Percentiles rank a stretch among this genome's conserved stretches.
Conservation (phyloP, 1,140 invertebrate species). For the Drosophila nasuta region DNA sequence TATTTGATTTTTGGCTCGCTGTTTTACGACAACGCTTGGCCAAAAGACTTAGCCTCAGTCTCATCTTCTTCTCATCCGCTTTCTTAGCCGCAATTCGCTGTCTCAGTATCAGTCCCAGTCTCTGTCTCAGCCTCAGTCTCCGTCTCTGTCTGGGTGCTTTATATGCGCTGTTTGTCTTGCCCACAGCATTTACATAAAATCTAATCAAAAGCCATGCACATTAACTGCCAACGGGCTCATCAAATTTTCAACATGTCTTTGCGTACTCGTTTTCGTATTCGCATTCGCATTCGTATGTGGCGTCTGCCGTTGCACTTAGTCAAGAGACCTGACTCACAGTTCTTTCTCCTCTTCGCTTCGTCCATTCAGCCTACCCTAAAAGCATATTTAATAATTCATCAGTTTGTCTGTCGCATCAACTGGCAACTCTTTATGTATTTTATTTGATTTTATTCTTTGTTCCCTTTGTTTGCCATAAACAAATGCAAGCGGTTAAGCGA, state of each 20-base stretch:
- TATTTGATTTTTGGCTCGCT: conserved; percentile 72
- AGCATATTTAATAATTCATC: conserved; percentile 78
- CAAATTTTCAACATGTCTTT: conserved; percentile 73
- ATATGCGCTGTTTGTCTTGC: conserved; percentile 48
- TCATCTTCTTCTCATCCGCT: neutral
- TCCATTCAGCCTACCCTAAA: conserved; percentile 59
- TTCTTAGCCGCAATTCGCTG: neutral
- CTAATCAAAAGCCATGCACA: conserved; percentile 77
- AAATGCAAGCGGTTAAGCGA: conserved; percentile 26
- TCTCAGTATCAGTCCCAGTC: neutral
- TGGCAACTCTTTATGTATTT: conserved; percentile 69
- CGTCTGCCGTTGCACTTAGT: conserved; percentile 51
- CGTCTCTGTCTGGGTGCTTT: conserved; percentile 45
- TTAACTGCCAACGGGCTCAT: conserved; percentile 72
- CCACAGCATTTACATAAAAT: conserved; percentile 79
- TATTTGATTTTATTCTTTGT: conserved; percentile 43
- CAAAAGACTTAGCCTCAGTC: neutral
- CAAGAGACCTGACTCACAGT: conserved; percentile 13
- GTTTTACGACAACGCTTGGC: conserved; percentile 32
- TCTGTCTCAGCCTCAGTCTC: neutral
- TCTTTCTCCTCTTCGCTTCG: neutral
- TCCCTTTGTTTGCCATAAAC: conserved; percentile 20
- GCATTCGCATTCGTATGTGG: conserved; percentile 30
- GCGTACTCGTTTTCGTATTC: conserved; percentile 43
- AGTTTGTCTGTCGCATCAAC: conserved; percentile 55